phyloP scores from a whole-genome alignment of 2,888 invertebrate genomes.

The Bugulina stolonifera region DNA sequence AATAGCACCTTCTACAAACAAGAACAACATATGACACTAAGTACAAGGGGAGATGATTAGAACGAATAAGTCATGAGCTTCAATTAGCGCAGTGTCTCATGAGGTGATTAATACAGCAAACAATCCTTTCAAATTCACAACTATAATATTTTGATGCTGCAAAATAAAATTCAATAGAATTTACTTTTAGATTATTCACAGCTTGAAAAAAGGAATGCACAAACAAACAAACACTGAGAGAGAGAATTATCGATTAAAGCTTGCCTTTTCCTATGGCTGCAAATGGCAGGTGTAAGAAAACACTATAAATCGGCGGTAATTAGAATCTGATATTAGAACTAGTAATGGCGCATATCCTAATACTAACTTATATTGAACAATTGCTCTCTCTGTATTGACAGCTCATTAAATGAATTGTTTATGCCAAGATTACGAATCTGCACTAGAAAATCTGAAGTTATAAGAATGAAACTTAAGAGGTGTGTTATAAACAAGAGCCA shows the following conservation, averaged over 20 bases:
- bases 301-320: no score
- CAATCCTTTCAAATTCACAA: no score
- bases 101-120: background rate
- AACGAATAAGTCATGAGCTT: background rate
- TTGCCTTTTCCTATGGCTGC: no score
- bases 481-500: no score
- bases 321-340: no score
- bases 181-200: background rate
- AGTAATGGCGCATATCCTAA: no score
- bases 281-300: no score
- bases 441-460: no score
- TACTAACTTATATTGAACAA: no score
- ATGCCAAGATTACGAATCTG: no score
- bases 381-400: conserved; percentile 16
- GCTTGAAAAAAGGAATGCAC: background rate
- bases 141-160: background rate
- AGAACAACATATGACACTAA: conserved; percentile 20
- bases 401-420: conserved; percentile 6
- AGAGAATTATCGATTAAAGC: no score
- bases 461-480: no score
- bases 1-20: conserved; percentile 81
- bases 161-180: background rate
- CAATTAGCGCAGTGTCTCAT: background rate
- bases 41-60: background rate
- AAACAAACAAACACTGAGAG: background rate